Evolutionary conservation across 2,888 invertebrate species (phyloP).

Genomic region (Helleia helle): DNA sequence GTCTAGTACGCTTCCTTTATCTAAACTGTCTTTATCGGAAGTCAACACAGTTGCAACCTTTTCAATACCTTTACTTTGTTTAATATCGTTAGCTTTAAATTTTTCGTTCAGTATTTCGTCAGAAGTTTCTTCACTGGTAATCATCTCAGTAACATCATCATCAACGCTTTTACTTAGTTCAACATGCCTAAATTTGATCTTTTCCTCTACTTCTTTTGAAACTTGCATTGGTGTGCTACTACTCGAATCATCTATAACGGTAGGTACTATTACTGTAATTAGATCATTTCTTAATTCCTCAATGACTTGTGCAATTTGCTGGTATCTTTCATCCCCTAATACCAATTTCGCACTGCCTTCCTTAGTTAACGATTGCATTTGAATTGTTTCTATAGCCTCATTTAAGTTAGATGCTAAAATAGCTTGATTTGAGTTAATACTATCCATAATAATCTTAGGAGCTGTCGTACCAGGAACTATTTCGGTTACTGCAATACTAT

Average conservation of each 20-base stretch:
- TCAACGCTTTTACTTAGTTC: no score
- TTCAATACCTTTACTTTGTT: no score
- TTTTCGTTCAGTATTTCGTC: no score
- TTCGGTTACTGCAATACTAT: constrained; percentile 29
- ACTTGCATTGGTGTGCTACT: background rate
- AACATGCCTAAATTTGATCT: no score
- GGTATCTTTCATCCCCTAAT: constrained; percentile 29
- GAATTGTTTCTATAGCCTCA: constrained; percentile 33
- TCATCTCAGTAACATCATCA: no score
- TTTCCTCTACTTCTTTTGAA: no score
- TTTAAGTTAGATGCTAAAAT: constrained; percentile 37
- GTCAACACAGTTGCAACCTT: no score
- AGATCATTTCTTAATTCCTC: constrained; percentile 43
- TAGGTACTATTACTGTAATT: constrained; percentile 28
- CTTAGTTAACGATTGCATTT: constrained; percentile 36
- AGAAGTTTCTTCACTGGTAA: no score
- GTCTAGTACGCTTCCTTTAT: no score
- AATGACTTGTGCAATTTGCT: constrained; percentile 35
- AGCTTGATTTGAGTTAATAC: constrained; percentile 25
- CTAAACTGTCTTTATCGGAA: no score
- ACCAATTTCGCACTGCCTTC: constrained; percentile 31
- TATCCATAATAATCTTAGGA: constrained; percentile 15
- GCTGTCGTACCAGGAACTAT: constrained; percentile 15
- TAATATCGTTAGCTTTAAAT: no score
- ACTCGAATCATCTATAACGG: background rate